Percentiles rank a stretch among this genome's conserved stretches.
Conservation (phyloP, 2,888 invertebrate species). For the Lasioglossum vierecki region DNA sequence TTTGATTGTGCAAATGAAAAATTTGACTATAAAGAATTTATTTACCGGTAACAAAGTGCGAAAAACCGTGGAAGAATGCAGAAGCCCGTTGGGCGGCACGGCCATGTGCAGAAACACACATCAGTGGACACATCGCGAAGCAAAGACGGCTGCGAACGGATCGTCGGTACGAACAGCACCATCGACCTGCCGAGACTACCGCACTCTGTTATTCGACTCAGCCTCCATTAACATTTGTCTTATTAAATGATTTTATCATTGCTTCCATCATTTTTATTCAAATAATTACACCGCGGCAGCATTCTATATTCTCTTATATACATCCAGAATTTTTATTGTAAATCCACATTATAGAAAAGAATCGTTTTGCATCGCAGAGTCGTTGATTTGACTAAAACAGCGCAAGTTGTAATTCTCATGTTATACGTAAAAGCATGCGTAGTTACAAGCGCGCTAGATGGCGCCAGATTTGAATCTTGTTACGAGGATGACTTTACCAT, state of each 20-base stretch:
- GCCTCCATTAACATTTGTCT: slow-evolving; percentile 53
- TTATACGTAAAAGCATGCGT: slow-evolving; percentile 43
- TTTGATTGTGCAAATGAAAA: slow-evolving; percentile 34
- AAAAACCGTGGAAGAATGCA: slow-evolving; percentile 74
- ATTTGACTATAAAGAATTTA: slow-evolving; percentile 47
- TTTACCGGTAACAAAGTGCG: slow-evolving; percentile 77
- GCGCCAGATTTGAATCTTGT: slow-evolving; percentile 26
- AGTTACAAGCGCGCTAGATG: slow-evolving; percentile 21
- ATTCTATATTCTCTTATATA: background rate
- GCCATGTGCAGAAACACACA: slow-evolving; percentile 83
- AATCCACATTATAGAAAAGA: background rate
- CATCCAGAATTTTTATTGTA: background rate
- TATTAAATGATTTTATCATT: slow-evolving; percentile 13
- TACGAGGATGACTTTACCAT: background rate
- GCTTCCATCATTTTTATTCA: background rate
- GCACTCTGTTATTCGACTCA: slow-evolving; percentile 58
- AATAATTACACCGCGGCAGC: no score
- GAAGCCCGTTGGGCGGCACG: slow-evolving; percentile 76
- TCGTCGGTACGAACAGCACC: slow-evolving; percentile 78
- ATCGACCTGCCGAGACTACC: slow-evolving; percentile 66
- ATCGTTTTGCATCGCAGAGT: slow-evolving; percentile 25
- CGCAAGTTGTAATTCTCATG: slow-evolving; percentile 27
- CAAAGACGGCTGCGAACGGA: slow-evolving; percentile 79
- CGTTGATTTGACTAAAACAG: slow-evolving; percentile 49
- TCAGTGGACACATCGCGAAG: slow-evolving; percentile 79